Evolutionary conservation across 2,888 invertebrate genomes (phyloP), one percentile per base, ranked within the genome.

Genomic region (Lacanobia oleracea): DNA sequence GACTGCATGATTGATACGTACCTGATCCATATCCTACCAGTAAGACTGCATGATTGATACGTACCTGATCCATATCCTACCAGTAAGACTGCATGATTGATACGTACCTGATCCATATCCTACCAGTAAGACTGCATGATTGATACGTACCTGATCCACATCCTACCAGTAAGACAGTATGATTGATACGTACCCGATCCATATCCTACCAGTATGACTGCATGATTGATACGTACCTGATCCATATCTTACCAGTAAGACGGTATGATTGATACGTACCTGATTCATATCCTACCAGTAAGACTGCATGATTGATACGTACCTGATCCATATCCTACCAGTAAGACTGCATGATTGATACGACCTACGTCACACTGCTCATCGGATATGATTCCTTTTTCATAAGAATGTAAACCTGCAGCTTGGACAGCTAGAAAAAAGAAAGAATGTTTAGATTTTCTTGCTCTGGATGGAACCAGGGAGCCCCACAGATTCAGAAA

Each of bases 261-360:
- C 76, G 33, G 7, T 65, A 23, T 69, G 65, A 40, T 40, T 0
- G 14, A 73, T 0, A 0, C 0, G 0, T n/a, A n/a, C n/a, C n/a
- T n/a, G n/a, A n/a, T n/a, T n/a, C n/a, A 33, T 33, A 33, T 33
- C 5, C 2, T 2, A 33, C 2, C 2, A 5, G 2, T 33, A 33
- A 33, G 5, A 10, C 18, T n/a, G 33, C 5, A 1, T 51, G 16
- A 60, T 12, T 2, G n/a, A n/a, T n/a, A n/a, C 63, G 14, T 67
- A 77, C 67, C 73, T 65, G 33, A 14, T 48, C 76, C 76, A 27
- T 76, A 76, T 51, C 76, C 76, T 27, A 76, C 61, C 5, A 76
- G 27, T 23, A 76, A 27, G 7, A 71, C 76, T 40, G 7, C 67
- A 23, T 69, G 65, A 40, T 40, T 0, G 14, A 73, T 0, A 0